Evolutionary conservation across 2,888 invertebrate genomes (phyloP), one percentile per base, ranked within the genome.

Genomic region (Empis livida): DNA sequence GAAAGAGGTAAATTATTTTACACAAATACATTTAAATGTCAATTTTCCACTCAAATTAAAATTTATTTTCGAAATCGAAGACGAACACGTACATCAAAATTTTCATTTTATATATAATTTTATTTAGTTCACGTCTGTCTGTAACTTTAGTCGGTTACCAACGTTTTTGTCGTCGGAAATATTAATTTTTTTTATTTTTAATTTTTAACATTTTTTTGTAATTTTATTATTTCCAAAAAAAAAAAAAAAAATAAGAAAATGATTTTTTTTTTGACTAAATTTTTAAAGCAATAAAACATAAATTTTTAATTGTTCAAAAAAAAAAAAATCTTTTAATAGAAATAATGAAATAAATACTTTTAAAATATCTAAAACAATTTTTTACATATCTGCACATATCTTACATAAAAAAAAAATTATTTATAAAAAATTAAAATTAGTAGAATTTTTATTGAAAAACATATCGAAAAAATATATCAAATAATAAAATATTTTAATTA

Each of bases 211-310:
- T 6, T 6, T 27, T 27, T 8, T 27, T 2, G 9, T 8, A 27
- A 27, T 27, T 27, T 27, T 27, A 27, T 27, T 27, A 27, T 27
- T 27, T 27, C 41, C 40, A 42, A 44, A 43, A 11, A 20, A 5
- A 20, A 20, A 5, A 20, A 20, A 5, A 20, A 20, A 20, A 20
- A 20, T 15, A 31, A 48, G 43, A 50, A n/a, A n/a, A n/a, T n/a
- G n/a, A n/a, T n/a, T n/a, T n/a, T n/a, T n/a, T n/a, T n/a, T n/a
- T n/a, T n/a, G n/a, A n/a, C n/a, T n/a, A n/a, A n/a, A n/a, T n/a
- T n/a, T n/a, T 17, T 44, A 44, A 46, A 49, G 51, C 49, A 49
- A 47, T 49, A 44, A n/a, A n/a, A n/a, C n/a, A n/a, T n/a, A n/a
- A n/a, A n/a, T n/a, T n/a, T n/a, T n/a, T n/a, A n/a, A n/a, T n/a